Percentiles rank a stretch among this genome's conserved stretches.
Evolutionary conservation across 2,797 vertebrate genomes (phyloP).

Genomic region (Acipenser transmontanus): DNA sequence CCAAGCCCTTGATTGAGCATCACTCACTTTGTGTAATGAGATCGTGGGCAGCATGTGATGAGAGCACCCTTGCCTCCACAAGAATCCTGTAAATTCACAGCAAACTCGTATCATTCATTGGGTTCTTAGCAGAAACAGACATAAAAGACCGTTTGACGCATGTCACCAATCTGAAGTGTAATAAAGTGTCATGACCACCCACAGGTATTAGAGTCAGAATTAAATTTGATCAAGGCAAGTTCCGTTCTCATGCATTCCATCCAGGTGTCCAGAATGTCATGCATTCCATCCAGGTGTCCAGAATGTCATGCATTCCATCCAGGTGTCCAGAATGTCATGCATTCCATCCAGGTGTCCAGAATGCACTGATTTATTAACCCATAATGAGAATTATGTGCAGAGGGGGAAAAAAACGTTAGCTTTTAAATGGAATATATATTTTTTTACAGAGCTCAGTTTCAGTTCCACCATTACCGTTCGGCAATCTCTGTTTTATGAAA

Average conservation of each 20-base stretch:
- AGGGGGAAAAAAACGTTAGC: too few species aligned
- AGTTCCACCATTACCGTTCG: too few species aligned
- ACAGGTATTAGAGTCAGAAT: slow-evolving; percentile 1
- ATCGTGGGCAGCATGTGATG: slow-evolving; percentile 21
- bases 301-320: too few species aligned
- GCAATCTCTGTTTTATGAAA: too few species aligned
- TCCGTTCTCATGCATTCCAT: not conserved
- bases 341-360: too few species aligned
- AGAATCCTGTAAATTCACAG: slow-evolving; percentile 1
- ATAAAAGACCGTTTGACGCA: slow-evolving; percentile 15
- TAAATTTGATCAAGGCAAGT: not conserved
- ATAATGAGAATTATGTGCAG: too few species aligned
- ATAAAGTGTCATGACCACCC: slow-evolving; percentile 11
- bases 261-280: not conserved
- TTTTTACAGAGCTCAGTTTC: too few species aligned
- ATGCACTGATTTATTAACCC: too few species aligned
- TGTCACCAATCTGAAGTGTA: slow-evolving; percentile 19
- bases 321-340: too few species aligned
- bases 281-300: too few species aligned
- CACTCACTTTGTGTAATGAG: slow-evolving; percentile 13
- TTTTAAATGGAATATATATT: too few species aligned
- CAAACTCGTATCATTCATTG: slow-evolving; percentile 14
- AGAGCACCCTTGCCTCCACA: slow-evolving; percentile 6
- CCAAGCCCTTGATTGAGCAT: slow-evolving; percentile 13
- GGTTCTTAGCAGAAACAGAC: slow-evolving; percentile 15